Evolutionary conservation across 2,797 vertebrate species (phyloP).

Genomic region (Lithobates sylvaticus): DNA sequence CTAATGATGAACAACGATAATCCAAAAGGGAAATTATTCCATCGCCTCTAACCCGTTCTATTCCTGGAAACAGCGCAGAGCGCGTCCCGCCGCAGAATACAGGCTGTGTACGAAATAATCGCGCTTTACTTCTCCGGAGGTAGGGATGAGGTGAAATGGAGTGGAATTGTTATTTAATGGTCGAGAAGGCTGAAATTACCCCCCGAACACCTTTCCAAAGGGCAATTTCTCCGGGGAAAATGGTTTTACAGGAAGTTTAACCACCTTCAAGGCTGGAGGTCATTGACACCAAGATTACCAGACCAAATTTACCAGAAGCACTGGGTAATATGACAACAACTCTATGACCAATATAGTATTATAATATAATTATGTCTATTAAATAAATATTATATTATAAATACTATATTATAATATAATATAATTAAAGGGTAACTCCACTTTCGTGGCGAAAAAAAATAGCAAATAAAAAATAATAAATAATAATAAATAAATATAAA

Average conservation of each 20-base stretch:
- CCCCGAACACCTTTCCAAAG: not conserved
- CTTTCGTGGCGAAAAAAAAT: too few relatives aligned
- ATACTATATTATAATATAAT: too few relatives aligned
- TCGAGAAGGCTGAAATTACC: not conserved
- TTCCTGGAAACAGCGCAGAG: not conserved
- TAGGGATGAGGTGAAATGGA: conserved; percentile 1
- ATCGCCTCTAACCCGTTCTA: not conserved
- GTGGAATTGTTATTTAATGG: conserved; percentile 28
- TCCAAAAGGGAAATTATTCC: not conserved
- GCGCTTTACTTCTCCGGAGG: conserved; percentile 2
- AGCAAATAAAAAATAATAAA: too few relatives aligned
- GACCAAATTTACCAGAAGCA: too few relatives aligned
- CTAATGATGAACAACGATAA: not conserved
- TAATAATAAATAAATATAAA: too few relatives aligned
- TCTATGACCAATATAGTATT: too few relatives aligned
- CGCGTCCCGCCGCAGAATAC: not conserved
- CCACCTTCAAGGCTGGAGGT: not conserved
- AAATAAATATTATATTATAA: too few relatives aligned
- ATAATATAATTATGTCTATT: too few relatives aligned
- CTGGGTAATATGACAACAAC: too few relatives aligned
- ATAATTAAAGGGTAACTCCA: too few relatives aligned
- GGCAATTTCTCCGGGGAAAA: not conserved
- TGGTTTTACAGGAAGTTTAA: not conserved
- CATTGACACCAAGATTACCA: too few relatives aligned
- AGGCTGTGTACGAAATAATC: not conserved